Base-by-base conservation (phyloP, 2,888 invertebrate species). In the Clitarchus hookeri region DNA sequence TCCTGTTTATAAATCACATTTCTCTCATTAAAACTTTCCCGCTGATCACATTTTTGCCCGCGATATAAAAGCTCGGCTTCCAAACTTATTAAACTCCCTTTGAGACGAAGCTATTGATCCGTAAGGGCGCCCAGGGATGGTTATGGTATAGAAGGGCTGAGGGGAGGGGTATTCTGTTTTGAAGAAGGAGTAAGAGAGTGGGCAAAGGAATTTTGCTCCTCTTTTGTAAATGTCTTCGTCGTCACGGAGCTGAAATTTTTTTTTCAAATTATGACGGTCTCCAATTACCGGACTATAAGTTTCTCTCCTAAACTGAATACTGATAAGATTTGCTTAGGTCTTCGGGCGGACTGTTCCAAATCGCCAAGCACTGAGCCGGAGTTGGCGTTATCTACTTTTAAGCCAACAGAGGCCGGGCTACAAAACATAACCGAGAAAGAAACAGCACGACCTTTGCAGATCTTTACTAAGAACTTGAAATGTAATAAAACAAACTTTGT, bases 1-100 rank as follows among this genome's bases (percentile, higher is more conserved):
- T 65, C 65, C 65, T 65, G 65, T 65, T 65, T 65, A 65, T 65
- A 65, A 65, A 65, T 65, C 65, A 65, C 65, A 65, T 65, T 65
- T 65, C 65, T 23, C 65, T 65, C 65, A 65, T 65, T 65, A 65
- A 65, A 65, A 65, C 65, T 65, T 65, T n/a, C 65, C 65, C 65
- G 65, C 8, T 65, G 65, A 65, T 65, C 65, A n/a, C 65, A 65
- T n/a, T n/a, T 65, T 65, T 65, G 3, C 65, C 65, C 65, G 65
- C 65, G 65, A 65, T 65, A 65, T 65, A 65, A 65, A 23, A 65
- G 65, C 65, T 65, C 65, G 65, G 6, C 65, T 65, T 65, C 65
- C 65, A 65, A 65, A 65, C 65, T 65, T 65, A n/a, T 65, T 65
- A 65, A 65, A 65, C 23, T 65, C 65, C n/a, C 65, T 65, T 65